Evolutionary conservation across 2,888 invertebrate genomes (phyloP).

Genomic region (Entomobrya multifasciata): DNA sequence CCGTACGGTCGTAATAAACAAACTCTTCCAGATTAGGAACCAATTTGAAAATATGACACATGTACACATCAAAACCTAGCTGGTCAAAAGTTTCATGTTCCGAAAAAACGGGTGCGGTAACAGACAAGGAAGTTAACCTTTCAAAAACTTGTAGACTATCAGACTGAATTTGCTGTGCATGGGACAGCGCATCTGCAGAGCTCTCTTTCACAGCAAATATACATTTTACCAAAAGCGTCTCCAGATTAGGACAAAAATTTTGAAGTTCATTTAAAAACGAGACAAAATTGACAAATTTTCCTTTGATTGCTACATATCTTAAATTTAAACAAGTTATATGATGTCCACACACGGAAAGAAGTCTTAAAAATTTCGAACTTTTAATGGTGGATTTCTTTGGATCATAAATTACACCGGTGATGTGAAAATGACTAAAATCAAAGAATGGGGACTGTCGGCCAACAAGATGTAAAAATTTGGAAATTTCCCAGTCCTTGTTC

Average conservation of each 20-base stretch:
- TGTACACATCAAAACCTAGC: background rate
- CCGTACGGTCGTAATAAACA: slow-evolving; percentile 19
- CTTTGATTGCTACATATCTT: slow-evolving; percentile 26
- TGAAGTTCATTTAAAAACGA: slow-evolving; percentile 20
- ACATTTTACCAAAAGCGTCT: slow-evolving; percentile 15
- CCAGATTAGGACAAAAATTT: slow-evolving; percentile 31
- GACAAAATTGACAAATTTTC: background rate
- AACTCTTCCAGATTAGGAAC: slow-evolving; percentile 47
- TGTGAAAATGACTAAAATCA: slow-evolving; percentile 18
- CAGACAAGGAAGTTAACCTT: background rate
- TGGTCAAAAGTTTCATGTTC: slow-evolving; percentile 9
- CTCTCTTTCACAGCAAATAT: slow-evolving; percentile 17
- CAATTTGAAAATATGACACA: slow-evolving; percentile 19
- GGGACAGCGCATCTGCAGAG: background rate
- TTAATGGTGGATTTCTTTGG: slow-evolving; percentile 17
- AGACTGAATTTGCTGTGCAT: background rate
- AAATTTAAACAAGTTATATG: slow-evolving; percentile 18
- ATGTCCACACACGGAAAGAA: slow-evolving; percentile 27
- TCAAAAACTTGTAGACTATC: background rate
- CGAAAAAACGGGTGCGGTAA: slow-evolving; percentile 7
- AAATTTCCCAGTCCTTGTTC: slow-evolving; percentile 40
- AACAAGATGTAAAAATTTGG: slow-evolving; percentile 17
- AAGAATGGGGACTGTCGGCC: slow-evolving; percentile 9
- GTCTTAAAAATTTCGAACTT: slow-evolving; percentile 36
- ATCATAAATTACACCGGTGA: slow-evolving; percentile 24